phyloP scores from a whole-genome alignment of 2,797 vertebrate species.

The Tokudaia tokunoshimensis region DNA sequence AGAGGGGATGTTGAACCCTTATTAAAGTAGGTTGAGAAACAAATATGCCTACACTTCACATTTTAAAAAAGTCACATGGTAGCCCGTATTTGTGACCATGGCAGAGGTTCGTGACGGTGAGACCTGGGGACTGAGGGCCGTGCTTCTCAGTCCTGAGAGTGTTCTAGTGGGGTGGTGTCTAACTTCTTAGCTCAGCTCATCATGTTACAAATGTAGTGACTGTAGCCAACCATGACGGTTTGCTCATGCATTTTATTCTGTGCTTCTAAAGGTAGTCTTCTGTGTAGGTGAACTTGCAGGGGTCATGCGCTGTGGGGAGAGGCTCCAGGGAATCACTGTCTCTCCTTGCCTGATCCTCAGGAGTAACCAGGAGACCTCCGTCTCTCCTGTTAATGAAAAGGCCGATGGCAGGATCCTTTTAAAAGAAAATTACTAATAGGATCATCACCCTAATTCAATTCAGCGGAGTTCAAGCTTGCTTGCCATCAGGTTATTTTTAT shows the following conservation, averaged over 20 bases:
- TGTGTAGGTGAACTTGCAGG: neutral
- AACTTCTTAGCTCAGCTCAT: neutral
- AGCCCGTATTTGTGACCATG: neutral
- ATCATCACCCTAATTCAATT: conserved; percentile 49
- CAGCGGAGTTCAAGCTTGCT: neutral
- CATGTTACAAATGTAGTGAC: neutral
- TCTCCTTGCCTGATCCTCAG: neutral
- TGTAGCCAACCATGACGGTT: neutral
- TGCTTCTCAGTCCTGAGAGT: neutral
- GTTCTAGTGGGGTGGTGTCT: neutral
- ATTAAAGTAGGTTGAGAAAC: neutral
- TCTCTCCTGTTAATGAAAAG: conserved; percentile 43
- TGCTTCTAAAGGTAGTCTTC: neutral
- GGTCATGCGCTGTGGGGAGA: neutral
- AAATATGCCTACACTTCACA: neutral
- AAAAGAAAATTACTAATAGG: conserved; percentile 39
- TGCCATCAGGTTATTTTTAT: conserved; percentile 62
- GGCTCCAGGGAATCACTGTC: neutral
- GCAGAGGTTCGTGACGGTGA: neutral
- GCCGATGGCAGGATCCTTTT: conserved; percentile 38
- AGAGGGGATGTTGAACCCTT: neutral
- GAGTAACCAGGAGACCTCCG: neutral
- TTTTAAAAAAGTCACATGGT: neutral
- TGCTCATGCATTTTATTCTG: neutral
- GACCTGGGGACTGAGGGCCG: neutral